These are phyloP conservation scores for Apomyelois bistriatella DNA, from an alignment of 2,888 invertebrate genomes.

Conservation along the genomic window DNA sequence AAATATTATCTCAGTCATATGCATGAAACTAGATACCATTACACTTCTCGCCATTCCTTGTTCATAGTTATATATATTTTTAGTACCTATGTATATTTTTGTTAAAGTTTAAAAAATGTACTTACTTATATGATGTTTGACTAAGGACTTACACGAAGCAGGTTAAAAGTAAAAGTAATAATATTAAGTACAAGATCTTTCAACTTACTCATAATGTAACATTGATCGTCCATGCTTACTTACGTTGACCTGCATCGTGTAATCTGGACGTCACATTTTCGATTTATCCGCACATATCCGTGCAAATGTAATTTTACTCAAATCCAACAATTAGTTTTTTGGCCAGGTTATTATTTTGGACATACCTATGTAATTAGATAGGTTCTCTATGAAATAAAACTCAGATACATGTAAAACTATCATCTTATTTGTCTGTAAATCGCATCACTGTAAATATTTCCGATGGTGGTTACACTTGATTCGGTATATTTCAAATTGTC, in stretches of 20 bases:
- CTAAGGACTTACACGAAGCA: constrained; percentile 15
- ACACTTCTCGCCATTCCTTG: constrained; percentile 56
- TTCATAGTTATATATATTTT: constrained; percentile 37
- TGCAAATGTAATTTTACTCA: not conserved
- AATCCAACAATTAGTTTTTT: not conserved
- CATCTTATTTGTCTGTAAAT: constrained; percentile 2
- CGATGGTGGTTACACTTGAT: constrained; percentile 28
- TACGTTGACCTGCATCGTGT: not conserved
- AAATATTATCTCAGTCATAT: constrained; percentile 5
- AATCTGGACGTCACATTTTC: not conserved
- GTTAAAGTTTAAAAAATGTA: constrained; percentile 31
- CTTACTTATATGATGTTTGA: constrained; percentile 33
- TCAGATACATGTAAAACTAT: constrained; percentile 4
- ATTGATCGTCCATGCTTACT: too few relatives aligned
- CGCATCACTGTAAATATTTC: constrained; percentile 35
- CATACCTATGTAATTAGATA: not conserved
- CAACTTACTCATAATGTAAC: too few relatives aligned
- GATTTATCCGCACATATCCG: constrained; percentile 14
- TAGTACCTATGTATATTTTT: constrained; percentile 25
- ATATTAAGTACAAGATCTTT: too few relatives aligned
- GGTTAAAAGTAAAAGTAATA: not conserved
- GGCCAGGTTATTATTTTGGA: not conserved
- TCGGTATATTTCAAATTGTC: constrained; percentile 32
- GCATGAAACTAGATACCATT: constrained; percentile 17
- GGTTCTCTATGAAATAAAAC: constrained; percentile 1